Conservation (phyloP, 2,113 vertebrate species). For the Dendrocopos noguchii region DNA sequence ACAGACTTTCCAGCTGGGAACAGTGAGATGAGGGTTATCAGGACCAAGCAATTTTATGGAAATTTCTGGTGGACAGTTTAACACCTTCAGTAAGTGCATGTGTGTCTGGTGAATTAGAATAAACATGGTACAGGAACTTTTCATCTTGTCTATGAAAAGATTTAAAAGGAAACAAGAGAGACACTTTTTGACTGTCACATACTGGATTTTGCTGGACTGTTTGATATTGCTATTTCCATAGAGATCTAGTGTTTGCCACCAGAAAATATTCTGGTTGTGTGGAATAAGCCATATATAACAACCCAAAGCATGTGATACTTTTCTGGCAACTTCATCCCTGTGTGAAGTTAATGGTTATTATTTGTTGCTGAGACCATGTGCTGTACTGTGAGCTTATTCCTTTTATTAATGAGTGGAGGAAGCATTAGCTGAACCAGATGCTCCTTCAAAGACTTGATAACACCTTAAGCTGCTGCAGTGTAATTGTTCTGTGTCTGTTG, state of each 20-base stretch:
- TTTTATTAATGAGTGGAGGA: conserved; percentile 41
- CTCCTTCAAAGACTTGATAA: not conserved
- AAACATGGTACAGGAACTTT: not conserved
- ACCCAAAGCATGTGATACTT: conserved; percentile 28
- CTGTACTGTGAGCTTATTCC: conserved; percentile 23
- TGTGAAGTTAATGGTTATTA: not conserved
- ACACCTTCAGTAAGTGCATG: not conserved
- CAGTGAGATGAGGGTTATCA: conserved; percentile 38
- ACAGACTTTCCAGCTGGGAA: conserved; percentile 24
- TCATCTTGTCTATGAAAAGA: conserved; percentile 23
- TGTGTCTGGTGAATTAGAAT: conserved; percentile 47
- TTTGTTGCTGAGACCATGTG: conserved; percentile 33
- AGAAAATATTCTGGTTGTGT: not conserved
- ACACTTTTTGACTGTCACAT: not conserved
- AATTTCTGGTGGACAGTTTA: conserved; percentile 28
- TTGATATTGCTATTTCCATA: not conserved
- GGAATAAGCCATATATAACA: not conserved
- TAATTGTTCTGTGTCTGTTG: not conserved
- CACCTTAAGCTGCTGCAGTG: not conserved
- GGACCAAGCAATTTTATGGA: conserved; percentile 25
- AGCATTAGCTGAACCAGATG: conserved; percentile 22
- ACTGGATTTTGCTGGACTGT: not conserved
- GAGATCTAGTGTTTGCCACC: not conserved
- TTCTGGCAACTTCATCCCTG: conserved; percentile 27
- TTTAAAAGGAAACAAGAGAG: not conserved